Percentiles rank a stretch among this genome's conserved stretches.
Evolutionary conservation across 1,140 invertebrate genomes (phyloP).

Genomic region (Zophobas atratus): DNA sequence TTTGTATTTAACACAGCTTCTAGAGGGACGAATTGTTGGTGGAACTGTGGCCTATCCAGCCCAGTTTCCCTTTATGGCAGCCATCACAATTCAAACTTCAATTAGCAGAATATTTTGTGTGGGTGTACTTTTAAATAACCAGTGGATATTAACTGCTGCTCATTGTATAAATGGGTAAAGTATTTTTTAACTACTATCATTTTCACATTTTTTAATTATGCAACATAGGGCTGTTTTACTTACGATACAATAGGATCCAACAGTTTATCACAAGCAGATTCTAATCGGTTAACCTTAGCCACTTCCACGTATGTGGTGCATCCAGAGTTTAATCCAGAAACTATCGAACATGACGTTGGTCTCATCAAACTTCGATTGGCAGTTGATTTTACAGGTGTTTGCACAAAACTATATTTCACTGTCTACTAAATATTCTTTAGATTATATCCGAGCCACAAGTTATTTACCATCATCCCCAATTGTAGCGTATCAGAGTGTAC

Average conservation of each 20-base stretch:
- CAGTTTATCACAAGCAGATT: background rate
- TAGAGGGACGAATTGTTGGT: background rate
- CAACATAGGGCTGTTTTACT: background rate
- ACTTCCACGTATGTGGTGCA: conserved; percentile 3
- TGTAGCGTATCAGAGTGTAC: background rate
- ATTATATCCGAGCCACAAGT: background rate
- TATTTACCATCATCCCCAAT: conserved; percentile 7
- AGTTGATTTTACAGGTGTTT: conserved; percentile 6
- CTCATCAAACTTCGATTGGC: conserved; percentile 1
- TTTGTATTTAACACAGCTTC: no score
- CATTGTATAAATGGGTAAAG: conserved; percentile 12
- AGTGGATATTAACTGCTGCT: conserved; percentile 12
- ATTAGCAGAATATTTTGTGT: background rate
- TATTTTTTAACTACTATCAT: no score
- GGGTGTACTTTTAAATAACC: background rate
- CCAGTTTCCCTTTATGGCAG: conserved; percentile 1
- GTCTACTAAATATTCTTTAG: background rate
- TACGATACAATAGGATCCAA: background rate
- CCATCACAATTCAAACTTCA: conserved; percentile 3
- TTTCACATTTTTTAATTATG: no score
- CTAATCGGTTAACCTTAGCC: background rate
- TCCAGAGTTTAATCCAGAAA: conserved; percentile 19
- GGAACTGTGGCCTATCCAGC: conserved; percentile 1
- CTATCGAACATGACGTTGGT: conserved; percentile 18
- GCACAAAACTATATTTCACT: background rate